Conservation (phyloP, 2,113 vertebrate genomes). For the Tiliqua scincoides region DNA sequence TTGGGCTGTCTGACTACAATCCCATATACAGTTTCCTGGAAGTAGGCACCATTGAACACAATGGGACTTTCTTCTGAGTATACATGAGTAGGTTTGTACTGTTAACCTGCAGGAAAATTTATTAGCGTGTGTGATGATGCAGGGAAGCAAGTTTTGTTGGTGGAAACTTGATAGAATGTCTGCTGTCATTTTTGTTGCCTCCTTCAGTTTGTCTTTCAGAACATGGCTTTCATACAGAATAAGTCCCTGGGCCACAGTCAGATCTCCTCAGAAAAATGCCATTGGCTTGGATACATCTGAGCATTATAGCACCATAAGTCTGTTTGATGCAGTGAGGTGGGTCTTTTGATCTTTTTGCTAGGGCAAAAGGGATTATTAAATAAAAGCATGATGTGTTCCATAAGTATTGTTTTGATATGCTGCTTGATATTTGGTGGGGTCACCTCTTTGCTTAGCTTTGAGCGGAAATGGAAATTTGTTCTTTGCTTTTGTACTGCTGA, state of each 20-base stretch:
- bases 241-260: not conserved
- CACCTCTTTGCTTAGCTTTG: not conserved
- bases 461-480: not conserved
- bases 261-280: not conserved
- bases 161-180: not conserved
- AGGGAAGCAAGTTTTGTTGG: not conserved
- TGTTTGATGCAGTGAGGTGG: not conserved
- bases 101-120: not conserved
- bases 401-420: not conserved
- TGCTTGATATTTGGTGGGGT: not conserved
- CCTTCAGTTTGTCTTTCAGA: not conserved
- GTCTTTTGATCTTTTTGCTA: not conserved
- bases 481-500: not conserved
- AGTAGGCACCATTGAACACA: no score
- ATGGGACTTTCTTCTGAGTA: no score
- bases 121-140: not conserved
- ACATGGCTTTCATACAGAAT: not conserved
- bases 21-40: no score
- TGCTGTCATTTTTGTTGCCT: not conserved
- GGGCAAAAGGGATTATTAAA: conserved; percentile 4
- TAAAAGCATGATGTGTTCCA: not conserved
- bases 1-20: no score
- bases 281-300: not conserved
- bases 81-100: no score
- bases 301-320: not conserved